phyloP scores from a whole-genome alignment of 2,113 vertebrate species.

The Hassar affinis region DNA sequence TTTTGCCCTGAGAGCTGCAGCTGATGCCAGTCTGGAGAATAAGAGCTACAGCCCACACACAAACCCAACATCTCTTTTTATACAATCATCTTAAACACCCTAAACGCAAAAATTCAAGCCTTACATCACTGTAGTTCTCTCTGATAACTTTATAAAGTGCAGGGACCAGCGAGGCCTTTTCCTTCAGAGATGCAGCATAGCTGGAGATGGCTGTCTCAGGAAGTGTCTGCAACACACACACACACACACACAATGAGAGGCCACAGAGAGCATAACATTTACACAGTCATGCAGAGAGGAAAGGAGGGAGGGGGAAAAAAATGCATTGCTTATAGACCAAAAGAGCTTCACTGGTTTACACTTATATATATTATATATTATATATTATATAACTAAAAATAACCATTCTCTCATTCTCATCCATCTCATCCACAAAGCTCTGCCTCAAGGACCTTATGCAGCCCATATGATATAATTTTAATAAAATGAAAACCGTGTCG shows the following conservation, averaged over 20 bases:
- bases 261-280: background rate
- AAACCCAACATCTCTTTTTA: background rate
- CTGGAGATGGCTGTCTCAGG: constrained; percentile 87
- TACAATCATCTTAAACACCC: background rate
- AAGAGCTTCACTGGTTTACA: background rate
- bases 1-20: background rate
- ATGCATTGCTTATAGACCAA: background rate
- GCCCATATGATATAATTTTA: too few species aligned
- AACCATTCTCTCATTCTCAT: too few species aligned
- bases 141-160: constrained; percentile 97
- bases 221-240: constrained; percentile 79
- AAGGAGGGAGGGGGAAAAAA: background rate
- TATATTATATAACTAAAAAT: too few species aligned
- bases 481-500: too few species aligned
- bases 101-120: constrained; percentile 42
- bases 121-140: constrained; percentile 94
- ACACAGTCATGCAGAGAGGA: too few species aligned
- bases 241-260: background rate
- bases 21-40: constrained; percentile 17
- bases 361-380: too few species aligned
- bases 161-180: constrained; percentile 86
- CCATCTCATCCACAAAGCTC: too few species aligned
- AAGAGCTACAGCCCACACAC: background rate
- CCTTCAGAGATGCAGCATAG: constrained; percentile 88
- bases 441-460: too few species aligned